Conservation (phyloP, 2,113 vertebrate species). For the Dunckerocampus dactyliophorus region DNA sequence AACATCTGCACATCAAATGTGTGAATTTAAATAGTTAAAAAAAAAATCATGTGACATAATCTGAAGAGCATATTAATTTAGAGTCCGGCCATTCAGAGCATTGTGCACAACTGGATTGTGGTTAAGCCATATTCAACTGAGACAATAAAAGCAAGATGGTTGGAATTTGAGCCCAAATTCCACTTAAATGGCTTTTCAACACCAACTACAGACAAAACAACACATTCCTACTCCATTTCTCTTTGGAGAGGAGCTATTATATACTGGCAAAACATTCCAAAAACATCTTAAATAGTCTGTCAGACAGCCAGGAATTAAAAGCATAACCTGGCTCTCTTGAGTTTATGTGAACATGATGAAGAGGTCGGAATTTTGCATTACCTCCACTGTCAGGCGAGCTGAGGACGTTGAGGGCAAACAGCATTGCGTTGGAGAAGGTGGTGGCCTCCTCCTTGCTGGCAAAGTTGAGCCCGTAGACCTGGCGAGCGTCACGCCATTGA, state of each 20-base stretch:
- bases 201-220: constrained; percentile 8
- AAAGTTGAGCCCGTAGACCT: constrained; percentile 97
- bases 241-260: neutral
- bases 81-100: neutral
- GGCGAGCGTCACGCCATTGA: constrained; percentile 96
- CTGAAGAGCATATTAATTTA: neutral
- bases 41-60: neutral
- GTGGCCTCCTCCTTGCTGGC: constrained; percentile 98
- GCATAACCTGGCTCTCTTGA: neutral
- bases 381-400: constrained; percentile 92
- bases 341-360: neutral
- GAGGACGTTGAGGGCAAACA: constrained; percentile 95
- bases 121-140: constrained; percentile 18
- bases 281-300: constrained; percentile 13
- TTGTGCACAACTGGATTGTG: too few relatives aligned
- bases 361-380: constrained; percentile 40
- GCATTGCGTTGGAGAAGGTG: constrained; percentile 96
- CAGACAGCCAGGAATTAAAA: neutral
- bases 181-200: neutral
- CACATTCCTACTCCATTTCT: neutral
- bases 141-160: neutral
- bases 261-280: constrained; percentile 5
- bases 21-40: too few relatives aligned
- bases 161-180: constrained; percentile 1
- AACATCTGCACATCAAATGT: neutral